Percentiles rank a stretch among this genome's conserved stretches.
These are phyloP conservation scores for Drosophila fulvimacula DNA, from an alignment of 2,888 invertebrate species.

Conservation along the genomic window DNA sequence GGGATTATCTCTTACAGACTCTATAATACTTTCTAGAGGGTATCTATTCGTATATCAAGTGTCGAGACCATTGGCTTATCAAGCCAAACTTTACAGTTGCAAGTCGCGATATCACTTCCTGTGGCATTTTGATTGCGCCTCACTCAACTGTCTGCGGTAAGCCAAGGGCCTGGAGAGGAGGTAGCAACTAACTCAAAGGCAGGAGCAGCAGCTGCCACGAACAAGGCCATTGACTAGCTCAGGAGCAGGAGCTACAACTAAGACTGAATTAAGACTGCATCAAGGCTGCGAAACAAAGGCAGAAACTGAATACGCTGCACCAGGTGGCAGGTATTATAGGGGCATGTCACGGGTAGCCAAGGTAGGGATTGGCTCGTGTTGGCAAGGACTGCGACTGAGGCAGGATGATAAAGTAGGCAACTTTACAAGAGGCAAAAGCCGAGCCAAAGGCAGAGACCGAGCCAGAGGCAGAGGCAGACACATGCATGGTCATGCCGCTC, in stretches of 20 bases:
- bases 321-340: slow-evolving; percentile 3
- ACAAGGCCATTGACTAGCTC: not conserved
- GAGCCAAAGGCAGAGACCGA: not conserved
- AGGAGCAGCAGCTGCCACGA: not conserved
- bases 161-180: not conserved
- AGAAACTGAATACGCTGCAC: not conserved
- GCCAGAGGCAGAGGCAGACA: not conserved
- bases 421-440: not conserved
- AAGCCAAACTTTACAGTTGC: slow-evolving; percentile 4
- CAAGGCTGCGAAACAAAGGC: not conserved
- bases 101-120: slow-evolving; percentile 9
- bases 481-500: slow-evolving; percentile 10
- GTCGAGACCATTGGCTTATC: not conserved
- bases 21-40: not conserved
- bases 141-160: slow-evolving; percentile 7
- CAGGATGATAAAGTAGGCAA: not conserved
- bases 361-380: no score
- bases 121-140: slow-evolving; percentile 4
- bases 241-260: not conserved
- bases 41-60: not conserved
- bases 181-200: not conserved
- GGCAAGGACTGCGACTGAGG: not conserved
- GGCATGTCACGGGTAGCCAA: not conserved
- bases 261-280: not conserved
- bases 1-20: not conserved